Conservation (phyloP, 2,113 vertebrate genomes). For the Psammodynastes pulverulentus region DNA sequence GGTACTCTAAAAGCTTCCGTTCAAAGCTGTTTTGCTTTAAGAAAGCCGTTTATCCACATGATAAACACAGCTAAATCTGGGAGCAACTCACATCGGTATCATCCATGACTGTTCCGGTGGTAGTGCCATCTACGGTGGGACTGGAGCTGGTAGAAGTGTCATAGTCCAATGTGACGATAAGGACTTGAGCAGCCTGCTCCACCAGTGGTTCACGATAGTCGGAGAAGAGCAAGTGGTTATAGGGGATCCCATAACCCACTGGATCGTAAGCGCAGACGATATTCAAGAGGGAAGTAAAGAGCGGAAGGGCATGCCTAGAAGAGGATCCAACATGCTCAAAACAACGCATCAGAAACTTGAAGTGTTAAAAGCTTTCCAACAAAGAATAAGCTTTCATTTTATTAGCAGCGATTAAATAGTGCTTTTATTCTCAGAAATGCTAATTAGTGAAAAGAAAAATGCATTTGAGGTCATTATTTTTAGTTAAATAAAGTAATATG, state of each 20-base stretch:
- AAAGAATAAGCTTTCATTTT: neutral
- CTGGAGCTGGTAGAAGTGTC: slow-evolving; percentile 75
- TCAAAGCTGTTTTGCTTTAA: neutral
- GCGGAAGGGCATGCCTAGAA: slow-evolving; percentile 87
- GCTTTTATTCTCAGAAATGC: neutral
- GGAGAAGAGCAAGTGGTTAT: slow-evolving; percentile 96
- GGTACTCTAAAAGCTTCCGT: neutral
- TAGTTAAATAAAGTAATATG: neutral
- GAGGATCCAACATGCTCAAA: slow-evolving; percentile 32
- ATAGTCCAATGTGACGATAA: slow-evolving; percentile 93
- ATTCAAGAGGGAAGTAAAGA: slow-evolving; percentile 95
- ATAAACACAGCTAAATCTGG: neutral
- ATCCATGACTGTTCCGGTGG: slow-evolving; percentile 87
- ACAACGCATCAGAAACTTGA: neutral
- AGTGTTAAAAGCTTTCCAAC: slow-evolving; percentile 1
- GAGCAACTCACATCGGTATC: slow-evolving; percentile 82
- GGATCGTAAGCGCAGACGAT: slow-evolving; percentile 96
- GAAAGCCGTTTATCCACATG: no score
- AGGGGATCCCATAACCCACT: slow-evolving; percentile 95
- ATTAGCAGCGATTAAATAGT: neutral
- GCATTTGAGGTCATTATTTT: neutral
- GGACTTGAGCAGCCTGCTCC: slow-evolving; percentile 92
- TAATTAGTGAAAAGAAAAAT: neutral
- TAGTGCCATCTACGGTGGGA: slow-evolving; percentile 78
- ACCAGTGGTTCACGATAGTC: slow-evolving; percentile 96